Evolutionary conservation across 2,113 vertebrate genomes (phyloP).

Genomic region (Mellivora capensis): DNA sequence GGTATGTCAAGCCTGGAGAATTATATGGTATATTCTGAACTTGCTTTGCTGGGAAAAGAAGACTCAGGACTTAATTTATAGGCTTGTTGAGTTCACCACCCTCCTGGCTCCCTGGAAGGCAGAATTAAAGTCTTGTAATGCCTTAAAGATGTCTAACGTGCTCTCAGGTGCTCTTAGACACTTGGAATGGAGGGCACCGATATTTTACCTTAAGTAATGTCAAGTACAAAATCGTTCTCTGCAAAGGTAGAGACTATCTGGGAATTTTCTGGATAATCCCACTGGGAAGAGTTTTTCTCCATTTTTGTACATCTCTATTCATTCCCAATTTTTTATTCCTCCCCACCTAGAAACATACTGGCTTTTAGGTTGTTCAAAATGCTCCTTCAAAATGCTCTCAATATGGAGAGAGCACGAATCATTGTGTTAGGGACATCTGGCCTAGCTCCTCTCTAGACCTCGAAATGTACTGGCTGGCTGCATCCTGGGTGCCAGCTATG

Average conservation of each 20-base stretch:
- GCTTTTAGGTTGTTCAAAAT: neutral
- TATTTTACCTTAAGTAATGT: neutral
- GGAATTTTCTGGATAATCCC: neutral
- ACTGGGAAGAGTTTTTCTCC: neutral
- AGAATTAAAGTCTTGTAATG: neutral
- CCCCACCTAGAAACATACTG: neutral
- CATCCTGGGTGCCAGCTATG: neutral
- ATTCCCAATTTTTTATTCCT: neutral
- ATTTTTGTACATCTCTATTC: neutral
- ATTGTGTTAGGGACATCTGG: neutral
- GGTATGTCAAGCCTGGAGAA: conserved; percentile 36
- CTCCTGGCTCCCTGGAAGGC: neutral
- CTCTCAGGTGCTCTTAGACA: neutral
- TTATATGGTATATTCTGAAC: conserved; percentile 46
- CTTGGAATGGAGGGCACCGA: neutral
- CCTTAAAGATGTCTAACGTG: neutral
- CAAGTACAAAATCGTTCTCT: neutral
- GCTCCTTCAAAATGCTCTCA: neutral
- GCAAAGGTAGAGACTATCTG: neutral
- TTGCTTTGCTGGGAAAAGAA: conserved; percentile 61
- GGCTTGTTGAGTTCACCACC: neutral
- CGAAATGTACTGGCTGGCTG: neutral
- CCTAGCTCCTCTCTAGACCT: neutral
- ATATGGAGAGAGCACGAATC: neutral
- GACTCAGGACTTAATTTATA: conserved; percentile 41